Evolutionary conservation across 2,113 vertebrate genomes (phyloP).

Genomic region (Strigops habroptila): DNA sequence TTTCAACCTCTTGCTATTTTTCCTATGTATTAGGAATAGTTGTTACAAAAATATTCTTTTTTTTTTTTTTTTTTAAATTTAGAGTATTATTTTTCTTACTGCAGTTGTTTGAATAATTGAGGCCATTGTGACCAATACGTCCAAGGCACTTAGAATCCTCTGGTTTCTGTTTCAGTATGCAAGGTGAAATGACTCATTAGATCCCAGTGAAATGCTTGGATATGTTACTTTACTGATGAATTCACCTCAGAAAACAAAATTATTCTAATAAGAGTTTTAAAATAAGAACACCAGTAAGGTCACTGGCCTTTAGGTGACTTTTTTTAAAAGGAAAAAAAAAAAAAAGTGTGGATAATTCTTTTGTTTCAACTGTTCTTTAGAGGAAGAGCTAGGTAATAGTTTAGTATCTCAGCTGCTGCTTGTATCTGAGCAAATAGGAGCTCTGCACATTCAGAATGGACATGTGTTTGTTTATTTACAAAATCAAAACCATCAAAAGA

Average conservation of each 20-base stretch:
- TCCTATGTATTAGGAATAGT: background rate
- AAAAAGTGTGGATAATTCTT: background rate
- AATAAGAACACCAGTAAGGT: background rate
- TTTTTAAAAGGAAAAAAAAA: background rate
- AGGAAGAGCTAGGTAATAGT: background rate
- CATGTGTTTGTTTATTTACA: background rate
- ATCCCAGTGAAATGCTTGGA: background rate
- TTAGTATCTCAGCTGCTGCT: background rate
- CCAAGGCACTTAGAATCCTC: background rate
- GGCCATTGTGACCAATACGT: background rate
- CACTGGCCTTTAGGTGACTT: background rate
- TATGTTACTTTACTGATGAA: background rate
- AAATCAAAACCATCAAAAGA: background rate
- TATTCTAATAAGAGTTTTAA: background rate
- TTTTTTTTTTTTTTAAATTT: background rate
- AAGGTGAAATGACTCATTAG: background rate
- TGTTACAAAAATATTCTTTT: background rate
- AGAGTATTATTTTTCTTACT: background rate
- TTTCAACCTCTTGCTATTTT: background rate
- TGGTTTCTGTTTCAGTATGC: background rate
- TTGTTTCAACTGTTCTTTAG: background rate
- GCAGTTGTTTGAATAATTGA: background rate
- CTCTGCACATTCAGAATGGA: background rate
- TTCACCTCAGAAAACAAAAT: background rate
- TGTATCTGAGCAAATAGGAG: background rate